These are phyloP conservation scores for Aphelocoma coerulescens DNA, from an alignment of 2,113 vertebrate species.

Conservation along the genomic window DNA sequence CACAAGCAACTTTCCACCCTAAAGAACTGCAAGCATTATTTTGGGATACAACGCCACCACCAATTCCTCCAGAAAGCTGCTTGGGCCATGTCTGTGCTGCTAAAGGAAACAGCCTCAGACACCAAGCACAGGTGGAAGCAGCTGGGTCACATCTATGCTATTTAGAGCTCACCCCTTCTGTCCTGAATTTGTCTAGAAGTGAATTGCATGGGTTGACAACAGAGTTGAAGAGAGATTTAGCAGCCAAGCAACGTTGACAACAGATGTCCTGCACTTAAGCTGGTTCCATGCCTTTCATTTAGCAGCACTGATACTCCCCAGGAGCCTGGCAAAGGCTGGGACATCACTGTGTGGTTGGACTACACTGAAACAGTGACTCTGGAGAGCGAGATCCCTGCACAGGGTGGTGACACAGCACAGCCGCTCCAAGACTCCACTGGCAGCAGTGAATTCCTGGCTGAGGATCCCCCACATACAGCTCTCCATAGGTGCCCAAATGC, in stretches of 20 bases:
- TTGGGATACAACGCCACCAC: not conserved
- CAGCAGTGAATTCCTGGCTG: not conserved
- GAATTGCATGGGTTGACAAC: rapidly evolving
- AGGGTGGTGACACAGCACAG: not conserved
- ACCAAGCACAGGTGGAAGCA: not conserved
- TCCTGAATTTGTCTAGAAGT: not conserved
- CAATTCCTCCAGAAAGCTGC: not conserved
- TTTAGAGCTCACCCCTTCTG: not conserved
- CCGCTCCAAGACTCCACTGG: rapidly evolving
- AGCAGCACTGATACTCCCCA: not conserved
- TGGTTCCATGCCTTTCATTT: not conserved
- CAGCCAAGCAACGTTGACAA: rapidly evolving
- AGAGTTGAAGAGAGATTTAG: not conserved
- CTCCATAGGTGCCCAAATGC: rapidly evolving
- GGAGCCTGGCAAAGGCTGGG: not conserved
- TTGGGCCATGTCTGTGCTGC: not conserved
- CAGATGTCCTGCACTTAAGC: not conserved
- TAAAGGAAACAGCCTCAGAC: not conserved
- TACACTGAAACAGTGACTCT: not conserved
- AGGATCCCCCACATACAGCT: not conserved
- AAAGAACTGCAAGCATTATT: not conserved
- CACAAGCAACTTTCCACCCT: not conserved
- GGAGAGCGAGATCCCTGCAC: not conserved
- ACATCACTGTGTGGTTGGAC: not conserved
- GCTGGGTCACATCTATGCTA: not conserved